phyloP scores from a whole-genome alignment of 23 tunicate genomes.

The Trididemnum miniatum region DNA sequence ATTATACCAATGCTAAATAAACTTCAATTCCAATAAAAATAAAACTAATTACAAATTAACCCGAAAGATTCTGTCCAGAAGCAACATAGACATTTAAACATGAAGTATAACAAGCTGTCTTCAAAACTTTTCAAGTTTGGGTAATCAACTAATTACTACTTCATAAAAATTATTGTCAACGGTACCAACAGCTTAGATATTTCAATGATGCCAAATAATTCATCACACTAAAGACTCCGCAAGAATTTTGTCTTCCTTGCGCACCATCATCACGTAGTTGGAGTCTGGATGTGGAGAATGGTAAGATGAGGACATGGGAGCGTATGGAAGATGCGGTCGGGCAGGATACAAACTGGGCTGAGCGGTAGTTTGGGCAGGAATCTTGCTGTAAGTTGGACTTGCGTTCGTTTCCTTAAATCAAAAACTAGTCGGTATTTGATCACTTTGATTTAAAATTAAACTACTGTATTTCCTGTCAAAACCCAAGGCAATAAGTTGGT shows the following conservation, averaged over 20 bases:
- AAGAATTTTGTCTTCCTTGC: neutral
- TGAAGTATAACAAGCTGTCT: too few species aligned
- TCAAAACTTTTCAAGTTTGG: too few species aligned
- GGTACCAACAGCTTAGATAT: too few species aligned
- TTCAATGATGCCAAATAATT: neutral
- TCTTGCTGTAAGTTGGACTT: neutral
- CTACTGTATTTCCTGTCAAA: too few species aligned
- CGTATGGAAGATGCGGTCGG: conserved; percentile 9
- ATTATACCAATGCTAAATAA: too few species aligned
- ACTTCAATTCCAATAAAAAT: too few species aligned
- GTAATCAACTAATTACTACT: too few species aligned
- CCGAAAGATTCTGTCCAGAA: too few species aligned
- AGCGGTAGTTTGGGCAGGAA: neutral
- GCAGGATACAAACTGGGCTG: neutral
- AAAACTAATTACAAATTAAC: too few species aligned
- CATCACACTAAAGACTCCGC: conserved; percentile 21
- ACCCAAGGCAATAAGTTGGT: too few species aligned
- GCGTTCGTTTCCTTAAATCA: neutral
- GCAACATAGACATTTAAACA: too few species aligned
- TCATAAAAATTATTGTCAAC: too few species aligned
- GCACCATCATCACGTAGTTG: conserved; percentile 29
- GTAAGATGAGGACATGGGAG: conserved; percentile 2
- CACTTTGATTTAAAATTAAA: conserved; percentile 45
- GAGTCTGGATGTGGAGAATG: conserved; percentile 38
- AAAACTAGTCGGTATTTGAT: conserved; percentile 16